Evolutionary conservation across 2,797 vertebrate genomes (phyloP), one percentile per base, ranked within the genome.

Genomic region (Microcaecilia unicolor): DNA sequence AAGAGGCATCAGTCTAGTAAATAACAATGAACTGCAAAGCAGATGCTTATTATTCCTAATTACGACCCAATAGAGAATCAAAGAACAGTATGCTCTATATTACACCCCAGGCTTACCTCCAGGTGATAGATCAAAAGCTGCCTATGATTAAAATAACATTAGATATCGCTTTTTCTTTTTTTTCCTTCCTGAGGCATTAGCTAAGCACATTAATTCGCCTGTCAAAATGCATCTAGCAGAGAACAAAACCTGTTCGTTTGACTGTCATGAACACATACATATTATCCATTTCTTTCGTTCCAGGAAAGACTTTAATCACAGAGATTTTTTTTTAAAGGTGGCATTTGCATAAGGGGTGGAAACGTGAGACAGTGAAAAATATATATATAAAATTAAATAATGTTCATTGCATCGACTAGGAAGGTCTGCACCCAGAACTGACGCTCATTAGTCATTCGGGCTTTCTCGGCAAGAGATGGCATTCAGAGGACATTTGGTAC

Each of bases 161-260:
- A 55, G 23, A 8, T 42, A 23, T 15, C 31, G 8, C 5, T n/a
- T n/a, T n/a, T n/a, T n/a, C n/a, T n/a, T n/a, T 26, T 58, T 36
- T 57, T 64, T 73, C 64, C 35, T 64, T 50, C 31, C 59, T 44
- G 26, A 52, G 24, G 20, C 17, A 47, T 55, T 76, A 66, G 43
- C 28, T 70, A 43, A 37, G 34, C 6, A 48, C 12, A 49, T 64
- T 66, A 52, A 73, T 66, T 39, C 15, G 38, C 55, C 55, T 52
- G 44, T 55, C 39, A 55, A 48, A 64, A 44, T 52, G n/a, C 19
- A 24, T 41, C 69, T 71, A 71, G 65, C 56, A 56, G 28, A 60
- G 22, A 62, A 40, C 64, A 55, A 63, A 69, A 65, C n/a, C 9
- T 25, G 17, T 24, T 18, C 31, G 50, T 55, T 37, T 48, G 43